A percentile compares a stretch with the other conserved stretches of the same genome.
phyloP scores from a whole-genome alignment of 2,888 invertebrate genomes.

The Heliconius erato region DNA sequence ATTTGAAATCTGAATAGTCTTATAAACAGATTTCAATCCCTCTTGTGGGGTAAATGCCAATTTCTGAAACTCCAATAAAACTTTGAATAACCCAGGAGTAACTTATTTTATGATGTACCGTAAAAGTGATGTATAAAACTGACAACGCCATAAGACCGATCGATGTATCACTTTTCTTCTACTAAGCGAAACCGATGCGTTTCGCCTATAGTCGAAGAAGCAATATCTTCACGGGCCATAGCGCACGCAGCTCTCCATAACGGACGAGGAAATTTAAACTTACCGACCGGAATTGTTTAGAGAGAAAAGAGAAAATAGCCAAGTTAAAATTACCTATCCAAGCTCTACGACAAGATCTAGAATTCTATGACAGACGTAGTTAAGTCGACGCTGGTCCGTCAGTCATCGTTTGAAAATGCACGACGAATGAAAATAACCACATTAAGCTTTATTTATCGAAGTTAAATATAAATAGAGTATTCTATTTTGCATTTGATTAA shows the following conservation, averaged over 20 bases:
- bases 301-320: conserved; percentile 13
- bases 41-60: no score
- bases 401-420: conserved; percentile 18
- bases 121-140: conserved; percentile 7
- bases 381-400: not conserved
- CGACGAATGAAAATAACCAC: conserved; percentile 19
- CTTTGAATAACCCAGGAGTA: no score
- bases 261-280: conserved; percentile 67
- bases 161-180: conserved; percentile 42
- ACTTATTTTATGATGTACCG: no score
- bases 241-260: conserved; percentile 64
- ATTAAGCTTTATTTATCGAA: conserved; percentile 21
- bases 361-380: conserved; percentile 3
- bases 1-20: not conserved
- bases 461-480: conserved; percentile 9
- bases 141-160: conserved; percentile 23
- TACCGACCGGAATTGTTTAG: conserved; percentile 63
- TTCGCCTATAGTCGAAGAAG: conserved; percentile 67
- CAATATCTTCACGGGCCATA: conserved; percentile 74
- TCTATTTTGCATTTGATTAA: conserved; percentile 1
- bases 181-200: conserved; percentile 59
- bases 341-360: not conserved
- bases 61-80: no score
- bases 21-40: no score
- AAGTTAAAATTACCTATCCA: not conserved